Evolutionary conservation across 2,797 vertebrate species (phyloP), one percentile per base, ranked within the genome.

Genomic region (Sebastes trivittatus): DNA sequence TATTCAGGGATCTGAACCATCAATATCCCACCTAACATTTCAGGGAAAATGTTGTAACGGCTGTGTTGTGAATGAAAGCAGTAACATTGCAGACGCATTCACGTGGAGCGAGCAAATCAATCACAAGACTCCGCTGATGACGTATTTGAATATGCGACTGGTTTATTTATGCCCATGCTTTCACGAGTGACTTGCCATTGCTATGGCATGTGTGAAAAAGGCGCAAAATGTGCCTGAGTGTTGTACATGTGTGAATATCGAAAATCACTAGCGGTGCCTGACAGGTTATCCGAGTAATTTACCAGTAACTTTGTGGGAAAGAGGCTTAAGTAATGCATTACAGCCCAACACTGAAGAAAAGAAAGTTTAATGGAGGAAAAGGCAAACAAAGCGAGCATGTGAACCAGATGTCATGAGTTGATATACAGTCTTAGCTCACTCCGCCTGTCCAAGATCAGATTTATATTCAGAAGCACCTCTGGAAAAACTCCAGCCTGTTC

Each of bases 401-500:
- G 25, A 54, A 62, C 25, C 32, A 54, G 64, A 27, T 68, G 38
- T 71, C 36, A 18, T 18, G 49, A 70, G 13, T 46, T 72, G 13
- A 60, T 32, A 69, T 23, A 25, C 46, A 16, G n/a, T 36, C 6
- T 64, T 2, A 7, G 54, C 65, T 80, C 58, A 29, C 23, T 63
- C 62, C 32, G 38, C 22, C 14, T 20, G 72, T 70, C 20, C 10
- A 75, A 29, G 32, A 69, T 64, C 59, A 49, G 16, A 54, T 46
- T 62, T 30, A 10, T 52, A 55, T 23, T 78, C 34, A 68, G 20
- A 66, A 69, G 52, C 27, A 72, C 56, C 49, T 68, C 30, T 72
- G 65, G 42, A 83, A 74, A 78, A 67, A 16, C 46, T 25, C 32
- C 29, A 30, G 25, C 30, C 49, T 52, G 54, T 60, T 76, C 49